A percentile compares a stretch with the other conserved stretches of the same genome.
phyloP scores from a whole-genome alignment of 92 coral and sea anemone genomes.

The Porites rus region DNA sequence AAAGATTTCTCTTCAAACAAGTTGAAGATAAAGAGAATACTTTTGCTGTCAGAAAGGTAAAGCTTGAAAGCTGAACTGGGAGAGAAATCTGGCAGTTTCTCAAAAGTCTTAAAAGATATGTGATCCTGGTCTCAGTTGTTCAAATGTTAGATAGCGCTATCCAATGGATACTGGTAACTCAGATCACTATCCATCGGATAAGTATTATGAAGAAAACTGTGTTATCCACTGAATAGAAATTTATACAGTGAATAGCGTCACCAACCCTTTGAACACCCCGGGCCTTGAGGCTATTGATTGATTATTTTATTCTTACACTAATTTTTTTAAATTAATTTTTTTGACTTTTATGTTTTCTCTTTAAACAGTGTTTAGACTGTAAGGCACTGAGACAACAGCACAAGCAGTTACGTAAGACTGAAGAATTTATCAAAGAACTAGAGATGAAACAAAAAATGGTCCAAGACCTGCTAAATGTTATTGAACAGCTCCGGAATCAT shows the following conservation, averaged over 20 bases:
- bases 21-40: conserved; percentile 10
- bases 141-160: too few relatives aligned
- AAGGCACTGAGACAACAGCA: conserved; percentile 43
- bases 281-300: too few relatives aligned
- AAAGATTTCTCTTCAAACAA: conserved; percentile 37
- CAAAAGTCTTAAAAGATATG: too few relatives aligned
- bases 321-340: background rate
- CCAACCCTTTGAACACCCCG: too few relatives aligned
- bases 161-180: too few relatives aligned
- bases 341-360: background rate
- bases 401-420: conserved; percentile 63
- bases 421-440: conserved; percentile 70
- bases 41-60: conserved; percentile 50
- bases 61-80: background rate
- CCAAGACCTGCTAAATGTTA: conserved; percentile 55
- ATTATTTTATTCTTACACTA: background rate
- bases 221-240: too few relatives aligned
- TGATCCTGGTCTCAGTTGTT: too few relatives aligned
- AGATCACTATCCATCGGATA: too few relatives aligned
- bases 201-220: too few relatives aligned
- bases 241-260: too few relatives aligned
- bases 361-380: conserved; percentile 45
- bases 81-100: too few relatives aligned
- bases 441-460: conserved; percentile 70
- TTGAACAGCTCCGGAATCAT: conserved; percentile 66